Conservation (phyloP, 2,113 vertebrate genomes). For the Leiothrix lutea region DNA sequence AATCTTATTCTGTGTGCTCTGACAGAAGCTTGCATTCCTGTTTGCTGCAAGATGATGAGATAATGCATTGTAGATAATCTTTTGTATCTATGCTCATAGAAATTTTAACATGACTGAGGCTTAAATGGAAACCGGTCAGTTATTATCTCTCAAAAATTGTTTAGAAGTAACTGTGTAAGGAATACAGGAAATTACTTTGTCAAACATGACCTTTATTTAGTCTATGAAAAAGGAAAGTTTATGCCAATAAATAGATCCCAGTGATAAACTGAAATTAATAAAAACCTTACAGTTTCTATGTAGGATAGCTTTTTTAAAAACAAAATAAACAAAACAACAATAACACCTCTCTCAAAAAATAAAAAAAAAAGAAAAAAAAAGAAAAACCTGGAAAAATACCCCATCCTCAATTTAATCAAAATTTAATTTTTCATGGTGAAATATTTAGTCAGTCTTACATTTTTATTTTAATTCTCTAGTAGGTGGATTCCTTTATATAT, state of each 20-base stretch:
- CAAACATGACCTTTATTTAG: neutral
- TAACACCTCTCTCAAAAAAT: rapidly evolving
- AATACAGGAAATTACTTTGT: neutral
- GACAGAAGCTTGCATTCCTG: neutral
- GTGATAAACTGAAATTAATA: neutral
- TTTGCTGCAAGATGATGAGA: neutral
- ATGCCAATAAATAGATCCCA: neutral
- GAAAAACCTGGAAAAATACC: neutral
- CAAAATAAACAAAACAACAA: neutral
- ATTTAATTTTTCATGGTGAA: neutral
- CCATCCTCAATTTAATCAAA: neutral
- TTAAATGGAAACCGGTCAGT: neutral
- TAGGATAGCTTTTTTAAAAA: neutral
- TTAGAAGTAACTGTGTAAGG: neutral
- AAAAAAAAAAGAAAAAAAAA: neutral
- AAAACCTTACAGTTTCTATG: neutral
- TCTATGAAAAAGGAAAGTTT: neutral
- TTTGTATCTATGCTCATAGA: neutral
- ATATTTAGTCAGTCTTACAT: neutral
- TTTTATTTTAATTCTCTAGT: neutral
- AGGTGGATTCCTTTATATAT: neutral
- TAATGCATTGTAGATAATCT: neutral
- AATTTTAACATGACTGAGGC: neutral
- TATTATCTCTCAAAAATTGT: neutral
- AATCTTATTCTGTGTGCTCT: neutral